Evolutionary conservation across 2,797 vertebrate genomes (phyloP).

Genomic region (Poeciliopsis paucimaculata): DNA sequence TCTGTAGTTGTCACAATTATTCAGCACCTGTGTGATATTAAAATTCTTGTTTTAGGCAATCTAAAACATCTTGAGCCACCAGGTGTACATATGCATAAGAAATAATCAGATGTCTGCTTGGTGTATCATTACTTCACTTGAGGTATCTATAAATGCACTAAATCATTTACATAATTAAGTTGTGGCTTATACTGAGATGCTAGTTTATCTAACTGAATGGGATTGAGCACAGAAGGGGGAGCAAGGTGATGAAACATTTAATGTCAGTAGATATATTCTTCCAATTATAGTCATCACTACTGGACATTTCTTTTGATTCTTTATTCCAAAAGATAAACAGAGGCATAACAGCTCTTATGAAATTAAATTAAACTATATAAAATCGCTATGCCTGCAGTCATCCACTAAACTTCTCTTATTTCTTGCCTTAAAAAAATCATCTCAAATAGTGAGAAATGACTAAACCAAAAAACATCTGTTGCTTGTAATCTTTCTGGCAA

Average conservation of each 20-base stretch:
- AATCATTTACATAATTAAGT: slow-evolving; percentile 24
- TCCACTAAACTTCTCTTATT: neutral
- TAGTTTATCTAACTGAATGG: slow-evolving; percentile 24
- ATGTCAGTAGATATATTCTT: neutral
- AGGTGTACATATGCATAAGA: slow-evolving; percentile 16
- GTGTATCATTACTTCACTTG: slow-evolving; percentile 21
- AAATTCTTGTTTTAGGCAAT: slow-evolving; percentile 20
- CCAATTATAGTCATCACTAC: neutral
- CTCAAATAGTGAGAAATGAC: neutral
- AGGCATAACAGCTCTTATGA: neutral
- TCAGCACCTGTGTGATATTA: neutral
- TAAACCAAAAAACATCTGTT: neutral
- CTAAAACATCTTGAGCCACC: slow-evolving; percentile 22
- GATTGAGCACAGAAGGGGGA: slow-evolving; percentile 18
- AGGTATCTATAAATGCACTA: slow-evolving; percentile 29
- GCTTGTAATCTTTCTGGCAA: slow-evolving; percentile 15
- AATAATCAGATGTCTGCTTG: slow-evolving; percentile 9
- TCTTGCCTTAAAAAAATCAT: neutral
- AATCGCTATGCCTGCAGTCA: neutral
- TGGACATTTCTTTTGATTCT: neutral
- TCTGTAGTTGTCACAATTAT: neutral
- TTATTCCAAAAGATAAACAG: neutral
- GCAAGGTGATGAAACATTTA: slow-evolving; percentile 9
- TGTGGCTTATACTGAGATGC: slow-evolving; percentile 23
- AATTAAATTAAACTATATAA: neutral